Evolutionary conservation across 2,888 invertebrate species (phyloP).

Genomic region (Plemyria rubiginata): DNA sequence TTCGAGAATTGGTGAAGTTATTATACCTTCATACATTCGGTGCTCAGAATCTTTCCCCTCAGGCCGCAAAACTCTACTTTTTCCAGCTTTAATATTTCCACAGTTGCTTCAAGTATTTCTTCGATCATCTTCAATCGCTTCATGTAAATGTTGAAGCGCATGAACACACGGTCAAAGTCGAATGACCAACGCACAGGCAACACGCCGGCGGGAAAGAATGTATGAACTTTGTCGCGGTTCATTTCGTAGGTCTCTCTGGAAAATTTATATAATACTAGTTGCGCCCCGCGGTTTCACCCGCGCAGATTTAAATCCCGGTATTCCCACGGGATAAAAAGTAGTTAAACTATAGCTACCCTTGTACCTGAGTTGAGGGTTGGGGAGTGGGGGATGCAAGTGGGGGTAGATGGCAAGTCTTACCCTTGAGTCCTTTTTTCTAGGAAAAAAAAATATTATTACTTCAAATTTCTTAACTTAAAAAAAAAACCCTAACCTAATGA

Average conservation of each 20-base stretch:
- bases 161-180: constrained; percentile 89
- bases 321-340: too few species aligned
- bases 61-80: constrained; percentile 92
- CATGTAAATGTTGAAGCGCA: constrained; percentile 86
- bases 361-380: too few species aligned
- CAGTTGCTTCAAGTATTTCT: constrained; percentile 89
- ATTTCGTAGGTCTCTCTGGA: constrained; percentile 78
- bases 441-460: too few species aligned
- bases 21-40: constrained; percentile 75
- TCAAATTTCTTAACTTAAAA: too few species aligned
- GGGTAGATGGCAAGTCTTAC: too few species aligned
- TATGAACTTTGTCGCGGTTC: constrained; percentile 82
- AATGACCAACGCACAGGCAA: constrained; percentile 90
- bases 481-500: too few species aligned
- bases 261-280: not conserved
- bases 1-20: not conserved
- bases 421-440: too few species aligned
- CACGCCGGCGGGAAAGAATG: constrained; percentile 81
- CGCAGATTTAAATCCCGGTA: too few species aligned
- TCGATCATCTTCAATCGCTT: constrained; percentile 87
- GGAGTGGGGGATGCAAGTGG: too few species aligned
- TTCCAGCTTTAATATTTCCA: constrained; percentile 94
- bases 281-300: too few species aligned
- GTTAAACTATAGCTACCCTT: too few species aligned
- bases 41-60: constrained; percentile 85